phyloP scores from a whole-genome alignment of 2,888 invertebrate species.

The Lasius fuliginosus region DNA sequence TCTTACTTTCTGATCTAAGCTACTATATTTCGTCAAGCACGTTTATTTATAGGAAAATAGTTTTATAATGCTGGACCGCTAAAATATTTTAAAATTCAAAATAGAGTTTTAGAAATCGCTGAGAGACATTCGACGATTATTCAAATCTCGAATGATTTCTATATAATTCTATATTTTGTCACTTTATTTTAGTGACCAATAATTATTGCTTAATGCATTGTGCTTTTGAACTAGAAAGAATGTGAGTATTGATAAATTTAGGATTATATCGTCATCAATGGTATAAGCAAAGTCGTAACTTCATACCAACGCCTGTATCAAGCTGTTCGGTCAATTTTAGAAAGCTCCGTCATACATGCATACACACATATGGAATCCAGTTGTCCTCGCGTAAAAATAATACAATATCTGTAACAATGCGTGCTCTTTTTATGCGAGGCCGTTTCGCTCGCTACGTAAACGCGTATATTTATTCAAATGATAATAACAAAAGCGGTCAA shows the following conservation, averaged over 20 bases:
- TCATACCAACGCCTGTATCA: not conserved
- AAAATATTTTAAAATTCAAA: not conserved
- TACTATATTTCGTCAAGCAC: not conserved
- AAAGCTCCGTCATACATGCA: no score
- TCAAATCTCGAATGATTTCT: not conserved
- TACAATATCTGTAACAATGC: constrained; percentile 6
- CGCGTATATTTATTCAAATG: constrained; percentile 51
- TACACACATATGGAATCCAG: no score
- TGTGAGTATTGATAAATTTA: constrained; percentile 15
- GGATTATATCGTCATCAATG: not conserved
- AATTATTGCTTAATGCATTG: not conserved
- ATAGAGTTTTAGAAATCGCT: not conserved
- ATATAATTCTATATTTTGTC: not conserved
- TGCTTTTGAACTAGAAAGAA: not conserved
- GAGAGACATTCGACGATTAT: not conserved
- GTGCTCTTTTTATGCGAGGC: not conserved
- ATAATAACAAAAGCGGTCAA: constrained; percentile 50
- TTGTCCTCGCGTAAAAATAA: constrained; percentile 33
- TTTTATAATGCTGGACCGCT: not conserved
- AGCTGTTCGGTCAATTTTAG: not conserved
- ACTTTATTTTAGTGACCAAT: not conserved
- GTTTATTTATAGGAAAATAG: not conserved
- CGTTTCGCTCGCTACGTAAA: not conserved
- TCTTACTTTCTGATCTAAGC: not conserved
- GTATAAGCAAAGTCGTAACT: constrained; percentile 1